Conservation (phyloP, 2,888 invertebrate genomes). For the Metellina segmentata region DNA sequence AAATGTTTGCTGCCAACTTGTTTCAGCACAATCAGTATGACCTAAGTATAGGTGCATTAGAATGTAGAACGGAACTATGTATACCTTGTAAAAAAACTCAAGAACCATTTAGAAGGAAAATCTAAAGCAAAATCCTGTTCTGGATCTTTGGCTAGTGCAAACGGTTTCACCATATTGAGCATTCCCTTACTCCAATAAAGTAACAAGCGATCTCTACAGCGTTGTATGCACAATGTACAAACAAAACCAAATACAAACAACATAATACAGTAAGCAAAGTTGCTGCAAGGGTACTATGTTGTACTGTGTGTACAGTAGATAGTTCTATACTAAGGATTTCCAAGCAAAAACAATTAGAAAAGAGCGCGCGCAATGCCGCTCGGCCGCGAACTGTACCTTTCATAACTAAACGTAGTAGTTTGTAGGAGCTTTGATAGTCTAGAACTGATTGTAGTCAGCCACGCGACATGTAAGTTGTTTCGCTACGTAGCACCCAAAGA, state of each 20-base stretch:
- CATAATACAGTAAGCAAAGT: slow-evolving; percentile 55
- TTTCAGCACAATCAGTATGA: not conserved
- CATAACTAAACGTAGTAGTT: slow-evolving; percentile 76
- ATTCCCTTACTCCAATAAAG: slow-evolving; percentile 46
- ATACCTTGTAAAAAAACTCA: too few species aligned
- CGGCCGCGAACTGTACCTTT: slow-evolving; percentile 70
- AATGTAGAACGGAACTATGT: too few species aligned
- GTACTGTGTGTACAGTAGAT: slow-evolving; percentile 74
- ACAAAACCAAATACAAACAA: slow-evolving; percentile 63
- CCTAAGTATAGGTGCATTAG: not conserved
- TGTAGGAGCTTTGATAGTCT: slow-evolving; percentile 76
- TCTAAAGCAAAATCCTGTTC: not conserved
- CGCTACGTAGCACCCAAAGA: slow-evolving; percentile 76
- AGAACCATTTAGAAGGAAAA: too few species aligned
- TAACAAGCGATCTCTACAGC: slow-evolving; percentile 65
- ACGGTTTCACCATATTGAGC: slow-evolving; percentile 52
- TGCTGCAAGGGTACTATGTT: slow-evolving; percentile 73
- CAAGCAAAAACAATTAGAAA: slow-evolving; percentile 63
- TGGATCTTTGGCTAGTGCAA: slow-evolving; percentile 70
- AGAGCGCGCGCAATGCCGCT: slow-evolving; percentile 53
- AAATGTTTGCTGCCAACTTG: not conserved
- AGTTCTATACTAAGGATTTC: slow-evolving; percentile 72
- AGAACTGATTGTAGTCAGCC: slow-evolving; percentile 74
- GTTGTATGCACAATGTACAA: slow-evolving; percentile 74
- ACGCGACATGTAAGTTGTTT: slow-evolving; percentile 74